A percentile compares a stretch with the other conserved stretches of the same genome.
Conservation (phyloP, 2,888 invertebrate species). For the Nebria brevicollis region DNA sequence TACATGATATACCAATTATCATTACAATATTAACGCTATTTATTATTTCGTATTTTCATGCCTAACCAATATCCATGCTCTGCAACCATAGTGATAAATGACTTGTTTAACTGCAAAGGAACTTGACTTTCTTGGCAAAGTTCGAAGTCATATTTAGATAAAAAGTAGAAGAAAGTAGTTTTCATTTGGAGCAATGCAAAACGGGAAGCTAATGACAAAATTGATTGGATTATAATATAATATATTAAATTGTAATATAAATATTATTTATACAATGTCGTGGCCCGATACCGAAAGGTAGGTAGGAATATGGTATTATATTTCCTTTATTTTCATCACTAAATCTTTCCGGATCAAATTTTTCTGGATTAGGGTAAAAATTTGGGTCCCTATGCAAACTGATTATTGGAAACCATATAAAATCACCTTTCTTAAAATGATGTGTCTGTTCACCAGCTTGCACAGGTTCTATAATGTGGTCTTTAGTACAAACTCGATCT, state of each 20-base stretch:
- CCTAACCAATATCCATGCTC: conserved; percentile 59
- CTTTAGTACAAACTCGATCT: conserved; percentile 59
- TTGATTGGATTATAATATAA: background rate
- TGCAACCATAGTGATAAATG: conserved; percentile 54
- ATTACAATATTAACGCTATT: conserved; percentile 59
- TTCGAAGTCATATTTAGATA: conserved; percentile 60
- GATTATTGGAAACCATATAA: conserved; percentile 49
- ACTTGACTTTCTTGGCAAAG: conserved; percentile 61
- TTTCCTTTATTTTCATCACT: conserved; percentile 55
- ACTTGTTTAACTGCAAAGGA: conserved; percentile 59
- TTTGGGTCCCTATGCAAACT: too few relatives aligned
- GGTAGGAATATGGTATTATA: conserved; percentile 58
- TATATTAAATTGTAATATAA: conserved; percentile 53
- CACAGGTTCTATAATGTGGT: conserved; percentile 57
- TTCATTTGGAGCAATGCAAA: conserved; percentile 63
- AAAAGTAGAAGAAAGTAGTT: conserved; percentile 58
- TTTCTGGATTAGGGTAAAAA: conserved; percentile 57
- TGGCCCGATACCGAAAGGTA: conserved; percentile 64
- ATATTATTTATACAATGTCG: conserved; percentile 62
- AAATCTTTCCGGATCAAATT: conserved; percentile 61
- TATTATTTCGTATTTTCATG: conserved; percentile 56
- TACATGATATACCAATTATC: conserved; percentile 66
- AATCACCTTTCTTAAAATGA: conserved; percentile 62
- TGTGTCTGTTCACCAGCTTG: conserved; percentile 15
- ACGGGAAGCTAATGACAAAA: background rate